These are phyloP conservation scores for Oncorhynchus mykiss DNA, from an alignment of 2,113 vertebrate species.

Conservation along the genomic window DNA sequence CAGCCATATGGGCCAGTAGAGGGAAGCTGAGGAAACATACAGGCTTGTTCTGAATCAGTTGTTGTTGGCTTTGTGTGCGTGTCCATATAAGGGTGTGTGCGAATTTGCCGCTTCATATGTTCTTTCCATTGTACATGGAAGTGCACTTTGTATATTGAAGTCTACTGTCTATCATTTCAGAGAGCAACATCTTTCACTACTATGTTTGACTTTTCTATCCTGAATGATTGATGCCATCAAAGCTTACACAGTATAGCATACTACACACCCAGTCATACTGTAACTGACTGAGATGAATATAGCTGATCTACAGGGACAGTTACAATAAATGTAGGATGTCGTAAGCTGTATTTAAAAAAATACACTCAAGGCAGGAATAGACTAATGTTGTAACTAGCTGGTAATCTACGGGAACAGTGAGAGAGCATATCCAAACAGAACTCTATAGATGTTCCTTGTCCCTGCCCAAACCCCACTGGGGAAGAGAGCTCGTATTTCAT, in stretches of 20 bases:
- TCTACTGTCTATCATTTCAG: background rate
- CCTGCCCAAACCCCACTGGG: background rate
- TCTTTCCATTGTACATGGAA: constrained; percentile 11
- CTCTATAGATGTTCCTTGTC: background rate
- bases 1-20: constrained; percentile 64
- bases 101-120: constrained; percentile 46
- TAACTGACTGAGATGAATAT: constrained; percentile 38
- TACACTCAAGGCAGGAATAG: constrained; percentile 13
- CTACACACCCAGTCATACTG: constrained; percentile 24
- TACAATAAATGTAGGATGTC: background rate
- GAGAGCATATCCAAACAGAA: background rate
- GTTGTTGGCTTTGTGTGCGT: constrained; percentile 57
- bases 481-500: constrained; percentile 29
- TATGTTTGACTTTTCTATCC: background rate
- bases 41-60: constrained; percentile 42
- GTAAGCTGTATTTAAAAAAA: constrained; percentile 4
- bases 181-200: background rate
- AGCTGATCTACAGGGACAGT: constrained; percentile 30
- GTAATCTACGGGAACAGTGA: constrained; percentile 8
- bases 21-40: constrained; percentile 40
- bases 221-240: constrained; percentile 55
- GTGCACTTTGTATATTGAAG: background rate
- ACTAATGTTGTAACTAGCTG: constrained; percentile 31
- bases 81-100: constrained; percentile 51
- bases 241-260: constrained; percentile 29